phyloP scores from a whole-genome alignment of 2,113 vertebrate species.

The Aviceda subcristata region DNA sequence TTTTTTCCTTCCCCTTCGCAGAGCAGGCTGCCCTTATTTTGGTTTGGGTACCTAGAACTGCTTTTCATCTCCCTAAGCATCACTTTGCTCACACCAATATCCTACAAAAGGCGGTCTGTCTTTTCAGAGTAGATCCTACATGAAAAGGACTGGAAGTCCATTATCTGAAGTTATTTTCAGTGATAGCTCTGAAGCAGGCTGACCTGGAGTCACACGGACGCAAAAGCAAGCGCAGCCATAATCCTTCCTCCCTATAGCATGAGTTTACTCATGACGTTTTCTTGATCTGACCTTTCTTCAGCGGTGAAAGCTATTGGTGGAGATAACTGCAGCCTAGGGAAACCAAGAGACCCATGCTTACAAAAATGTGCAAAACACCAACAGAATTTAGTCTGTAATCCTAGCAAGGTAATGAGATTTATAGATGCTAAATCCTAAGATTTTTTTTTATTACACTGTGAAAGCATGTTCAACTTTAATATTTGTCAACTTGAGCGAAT shows the following conservation, averaged over 20 bases:
- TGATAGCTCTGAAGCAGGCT: not conserved
- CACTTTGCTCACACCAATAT: rapidly evolving
- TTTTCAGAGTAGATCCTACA: not conserved
- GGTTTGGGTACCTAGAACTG: not conserved
- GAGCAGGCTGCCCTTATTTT: not conserved
- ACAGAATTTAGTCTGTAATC: not conserved
- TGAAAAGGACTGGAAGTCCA: not conserved
- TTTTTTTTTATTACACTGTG: not conserved
- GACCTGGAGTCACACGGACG: not conserved
- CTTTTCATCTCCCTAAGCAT: not conserved
- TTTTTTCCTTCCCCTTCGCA: not conserved
- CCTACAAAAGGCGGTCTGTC: not conserved
- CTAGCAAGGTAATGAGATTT: not conserved
- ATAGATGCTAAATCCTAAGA: not conserved
- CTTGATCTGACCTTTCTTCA: not conserved
- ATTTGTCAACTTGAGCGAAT: not conserved
- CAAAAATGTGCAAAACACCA: not conserved
- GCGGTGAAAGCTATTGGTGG: not conserved
- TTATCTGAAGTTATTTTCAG: constrained; percentile 3
- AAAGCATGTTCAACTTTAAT: not conserved
- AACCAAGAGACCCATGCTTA: not conserved
- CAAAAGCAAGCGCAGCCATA: not conserved
- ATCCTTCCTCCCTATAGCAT: not conserved
- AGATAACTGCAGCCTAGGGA: not conserved
- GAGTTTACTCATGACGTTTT: not conserved